A percentile compares a stretch with the other conserved stretches of the same genome.
Evolutionary conservation across 2,888 invertebrate genomes (phyloP).

Genomic region (Girardia tigrina): DNA sequence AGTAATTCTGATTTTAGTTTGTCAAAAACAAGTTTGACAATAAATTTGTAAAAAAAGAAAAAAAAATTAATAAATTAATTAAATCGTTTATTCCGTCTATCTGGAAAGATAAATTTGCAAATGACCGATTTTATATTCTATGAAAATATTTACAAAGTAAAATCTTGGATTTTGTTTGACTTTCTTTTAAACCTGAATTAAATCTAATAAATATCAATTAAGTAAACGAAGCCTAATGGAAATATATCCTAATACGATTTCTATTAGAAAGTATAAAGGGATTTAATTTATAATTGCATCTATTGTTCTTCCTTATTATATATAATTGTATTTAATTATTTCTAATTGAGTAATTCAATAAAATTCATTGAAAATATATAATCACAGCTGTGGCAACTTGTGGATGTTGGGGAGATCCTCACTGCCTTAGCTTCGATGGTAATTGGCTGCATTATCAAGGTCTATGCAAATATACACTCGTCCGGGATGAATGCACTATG

Average conservation of each 20-base stretch:
- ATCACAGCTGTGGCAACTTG: conserved; percentile 43
- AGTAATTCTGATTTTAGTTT: no score
- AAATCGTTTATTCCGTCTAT: no score
- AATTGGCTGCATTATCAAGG: conserved; percentile 42
- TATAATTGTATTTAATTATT: background rate
- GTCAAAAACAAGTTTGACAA: no score
- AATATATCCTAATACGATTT: background rate
- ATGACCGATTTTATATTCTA: no score
- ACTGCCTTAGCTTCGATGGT: conserved; percentile 42
- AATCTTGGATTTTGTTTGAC: background rate
- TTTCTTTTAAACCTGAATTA: background rate
- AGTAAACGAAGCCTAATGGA: background rate
- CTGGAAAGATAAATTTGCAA: no score
- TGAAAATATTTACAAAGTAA: background rate
- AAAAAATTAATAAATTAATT: no score
- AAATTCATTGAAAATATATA: background rate
- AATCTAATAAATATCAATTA: conserved; percentile 8
- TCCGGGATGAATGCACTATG: conserved; percentile 40
- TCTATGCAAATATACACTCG: conserved; percentile 42
- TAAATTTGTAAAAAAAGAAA: no score
- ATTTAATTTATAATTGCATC: background rate
- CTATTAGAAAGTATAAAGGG: no score
- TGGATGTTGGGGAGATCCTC: conserved; percentile 45
- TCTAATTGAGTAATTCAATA: background rate
- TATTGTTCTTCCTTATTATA: background rate